Conservation (phyloP, 1,140 invertebrate genomes). For the Anastatus disparis region DNA sequence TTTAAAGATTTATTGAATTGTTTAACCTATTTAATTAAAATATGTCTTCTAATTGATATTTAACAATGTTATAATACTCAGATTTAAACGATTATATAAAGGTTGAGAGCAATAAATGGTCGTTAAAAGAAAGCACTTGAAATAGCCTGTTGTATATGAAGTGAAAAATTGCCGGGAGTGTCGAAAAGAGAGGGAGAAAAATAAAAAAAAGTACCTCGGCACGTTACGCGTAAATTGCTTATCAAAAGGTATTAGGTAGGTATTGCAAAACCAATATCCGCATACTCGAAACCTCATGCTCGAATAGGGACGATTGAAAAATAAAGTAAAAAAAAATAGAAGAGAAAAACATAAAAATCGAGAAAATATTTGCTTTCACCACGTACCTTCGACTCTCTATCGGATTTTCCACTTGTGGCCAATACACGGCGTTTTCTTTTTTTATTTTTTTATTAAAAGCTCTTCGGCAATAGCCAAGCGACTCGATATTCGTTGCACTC, state of each 20-base stretch:
- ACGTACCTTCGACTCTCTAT: constrained; percentile 55
- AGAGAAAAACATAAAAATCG: no score
- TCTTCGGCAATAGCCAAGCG: constrained; percentile 40
- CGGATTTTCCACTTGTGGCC: constrained; percentile 61
- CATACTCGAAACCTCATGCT: constrained; percentile 47
- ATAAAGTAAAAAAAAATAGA: constrained; percentile 2
- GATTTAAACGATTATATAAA: neutral
- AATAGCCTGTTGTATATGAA: neutral
- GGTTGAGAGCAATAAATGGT: neutral
- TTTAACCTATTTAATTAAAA: no score
- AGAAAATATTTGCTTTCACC: constrained; percentile 60
- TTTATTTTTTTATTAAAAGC: constrained; percentile 62
- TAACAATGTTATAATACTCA: neutral
- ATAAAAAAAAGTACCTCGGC: no score
- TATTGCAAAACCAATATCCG: constrained; percentile 55
- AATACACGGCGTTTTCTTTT: no score
- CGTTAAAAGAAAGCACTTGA: neutral
- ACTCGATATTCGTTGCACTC: constrained; percentile 40
- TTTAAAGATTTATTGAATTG: no score
- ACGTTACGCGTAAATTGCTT: constrained; percentile 61
- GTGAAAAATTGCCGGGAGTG: constrained; percentile 26
- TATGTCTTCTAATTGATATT: neutral
- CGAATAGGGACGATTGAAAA: constrained; percentile 42
- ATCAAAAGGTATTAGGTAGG: constrained; percentile 63
- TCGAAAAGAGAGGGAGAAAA: constrained; percentile 33